Conservation (phyloP, 2,113 vertebrate species). For the Bambusicola thoracicus region DNA sequence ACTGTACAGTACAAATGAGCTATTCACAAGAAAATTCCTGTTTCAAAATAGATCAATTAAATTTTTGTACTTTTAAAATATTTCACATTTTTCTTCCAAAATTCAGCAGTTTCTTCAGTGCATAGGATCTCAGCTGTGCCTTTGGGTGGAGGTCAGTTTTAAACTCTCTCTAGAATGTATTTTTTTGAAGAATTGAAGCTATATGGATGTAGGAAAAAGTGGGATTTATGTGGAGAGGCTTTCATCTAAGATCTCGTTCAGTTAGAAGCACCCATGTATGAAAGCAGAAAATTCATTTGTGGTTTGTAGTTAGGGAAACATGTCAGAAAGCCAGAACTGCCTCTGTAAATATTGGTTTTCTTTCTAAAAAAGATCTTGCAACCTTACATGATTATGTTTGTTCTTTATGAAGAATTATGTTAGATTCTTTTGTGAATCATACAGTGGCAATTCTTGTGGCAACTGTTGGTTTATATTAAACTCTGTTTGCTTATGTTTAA, state of each 20-base stretch:
- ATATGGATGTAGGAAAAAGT: neutral
- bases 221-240: neutral
- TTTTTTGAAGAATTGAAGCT: neutral
- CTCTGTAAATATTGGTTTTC: neutral
- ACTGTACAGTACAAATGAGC: neutral
- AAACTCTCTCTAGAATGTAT: rapidly evolving
- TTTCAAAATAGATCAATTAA: neutral
- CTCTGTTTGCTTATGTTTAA: neutral
- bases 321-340: neutral
- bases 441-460: neutral
- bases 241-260: neutral
- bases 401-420: neutral
- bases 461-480: neutral
- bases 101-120: neutral
- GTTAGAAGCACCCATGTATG: neutral
- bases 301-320: neutral
- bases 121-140: neutral
- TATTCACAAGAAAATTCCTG: neutral
- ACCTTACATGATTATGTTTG: neutral
- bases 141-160: neutral
- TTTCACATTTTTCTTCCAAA: neutral
- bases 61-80: neutral
- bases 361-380: neutral
- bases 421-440: neutral
- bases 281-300: neutral